Evolutionary conservation across 2,888 invertebrate species (phyloP).

Genomic region (Patella ulyssiponensis): DNA sequence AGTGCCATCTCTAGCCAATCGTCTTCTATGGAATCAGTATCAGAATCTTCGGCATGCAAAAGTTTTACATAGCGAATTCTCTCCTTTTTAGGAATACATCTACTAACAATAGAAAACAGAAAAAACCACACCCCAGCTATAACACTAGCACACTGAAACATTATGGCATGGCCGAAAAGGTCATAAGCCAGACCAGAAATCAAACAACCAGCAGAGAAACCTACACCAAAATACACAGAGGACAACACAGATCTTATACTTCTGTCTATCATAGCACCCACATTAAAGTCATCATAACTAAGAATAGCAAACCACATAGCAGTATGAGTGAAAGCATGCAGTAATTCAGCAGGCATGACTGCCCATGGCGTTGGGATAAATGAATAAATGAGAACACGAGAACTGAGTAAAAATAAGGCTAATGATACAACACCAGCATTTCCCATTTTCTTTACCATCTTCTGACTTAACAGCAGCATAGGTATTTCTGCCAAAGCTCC

Average conservation of each 20-base stretch:
- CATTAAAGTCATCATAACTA: conserved; percentile 58
- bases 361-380: conserved; percentile 65
- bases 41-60: conserved; percentile 44
- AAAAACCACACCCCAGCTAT: conserved; percentile 54
- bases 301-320: conserved; percentile 64
- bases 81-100: conserved; percentile 54
- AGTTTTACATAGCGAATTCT: conserved; percentile 60
- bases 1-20: conserved; percentile 67
- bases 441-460: conserved; percentile 57
- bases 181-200: conserved; percentile 63
- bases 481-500: conserved; percentile 63
- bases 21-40: conserved; percentile 59
- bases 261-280: conserved; percentile 60
- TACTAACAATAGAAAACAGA: conserved; percentile 51
- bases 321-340: conserved; percentile 63
- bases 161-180: conserved; percentile 49
- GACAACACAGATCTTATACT: conserved; percentile 63
- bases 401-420: conserved; percentile 52
- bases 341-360: conserved; percentile 57
- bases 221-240: conserved; percentile 64
- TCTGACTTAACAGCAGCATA: conserved; percentile 57
- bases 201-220: conserved; percentile 60
- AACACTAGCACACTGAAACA: conserved; percentile 59
- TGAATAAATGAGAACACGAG: conserved; percentile 61
- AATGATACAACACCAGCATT: conserved; percentile 57